Percentiles rank a stretch among this genome's conserved stretches.
Evolutionary conservation across 2,113 vertebrate species (phyloP).

Genomic region (Ceratotherium simum): DNA sequence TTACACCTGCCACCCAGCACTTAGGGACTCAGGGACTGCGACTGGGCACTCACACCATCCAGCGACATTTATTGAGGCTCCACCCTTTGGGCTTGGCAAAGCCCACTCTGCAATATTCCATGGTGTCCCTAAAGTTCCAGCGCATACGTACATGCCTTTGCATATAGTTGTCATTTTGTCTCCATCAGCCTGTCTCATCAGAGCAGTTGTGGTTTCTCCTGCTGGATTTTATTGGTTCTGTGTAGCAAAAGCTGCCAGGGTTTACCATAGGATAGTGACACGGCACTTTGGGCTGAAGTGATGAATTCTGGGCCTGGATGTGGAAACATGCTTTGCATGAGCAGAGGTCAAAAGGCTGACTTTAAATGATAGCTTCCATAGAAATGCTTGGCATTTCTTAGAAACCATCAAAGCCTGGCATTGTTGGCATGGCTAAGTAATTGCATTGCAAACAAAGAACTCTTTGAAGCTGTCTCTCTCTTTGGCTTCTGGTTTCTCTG

Average conservation of each 20-base stretch:
- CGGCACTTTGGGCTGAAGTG: background rate
- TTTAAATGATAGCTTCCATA: constrained; percentile 13
- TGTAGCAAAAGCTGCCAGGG: background rate
- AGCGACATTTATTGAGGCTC: background rate
- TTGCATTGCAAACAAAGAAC: background rate
- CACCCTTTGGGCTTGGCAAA: background rate
- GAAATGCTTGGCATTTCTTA: constrained; percentile 58
- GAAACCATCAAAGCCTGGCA: constrained; percentile 31
- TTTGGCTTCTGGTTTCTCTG: constrained; percentile 48
- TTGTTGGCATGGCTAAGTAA: constrained; percentile 47
- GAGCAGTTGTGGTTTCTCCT: background rate
- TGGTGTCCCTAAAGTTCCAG: background rate
- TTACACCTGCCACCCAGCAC: background rate
- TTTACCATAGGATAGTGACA: background rate
- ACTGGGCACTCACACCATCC: background rate
- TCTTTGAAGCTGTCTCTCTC: background rate
- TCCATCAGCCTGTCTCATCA: background rate
- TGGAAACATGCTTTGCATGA: constrained; percentile 23
- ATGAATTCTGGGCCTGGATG: background rate
- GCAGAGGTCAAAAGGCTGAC: background rate
- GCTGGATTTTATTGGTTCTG: background rate
- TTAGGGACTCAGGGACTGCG: background rate
- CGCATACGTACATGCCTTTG: background rate
- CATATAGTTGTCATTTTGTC: background rate
- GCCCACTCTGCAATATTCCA: background rate